Evolutionary conservation across 2,888 invertebrate genomes (phyloP), one percentile per base, ranked within the genome.

Genomic region (Lochmaea crataegi): DNA sequence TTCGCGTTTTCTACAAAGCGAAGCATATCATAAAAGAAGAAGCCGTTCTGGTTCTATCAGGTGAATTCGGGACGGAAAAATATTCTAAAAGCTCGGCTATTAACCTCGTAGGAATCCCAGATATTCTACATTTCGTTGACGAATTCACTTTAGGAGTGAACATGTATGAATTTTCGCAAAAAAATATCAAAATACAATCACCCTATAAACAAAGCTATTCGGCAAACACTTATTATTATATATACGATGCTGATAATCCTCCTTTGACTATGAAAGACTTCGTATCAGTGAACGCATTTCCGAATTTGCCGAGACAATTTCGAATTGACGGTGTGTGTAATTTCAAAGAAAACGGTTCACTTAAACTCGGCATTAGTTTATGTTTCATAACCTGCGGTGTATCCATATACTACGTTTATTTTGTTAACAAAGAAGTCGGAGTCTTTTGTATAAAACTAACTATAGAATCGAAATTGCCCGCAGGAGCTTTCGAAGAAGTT

Each of bases 71-170:
- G 0, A 81, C 82, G 0, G 75, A 81, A 10, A 81, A 79, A 51
- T 85, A 82, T 65, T 81, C 82, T 0, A 83, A 79, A 73, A 83
- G 80, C 60, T 78, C 81, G 18, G 83, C 80, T 0, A 74, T 83
- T 6, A 77, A 68, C 11, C 63, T 86, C n/a, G 73, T 75, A 6
- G 86, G 85, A 12, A 77, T 79, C 38, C 80, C 85, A 0, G 76
- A 82, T 65, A 80, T 80, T 7, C 73, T 76, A 16, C 61, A 77
- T 22, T 71, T 74, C 61, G 75, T 75, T 5, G 70, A 77, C 11
- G 78, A 78, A 61, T 75, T 79, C 14, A 69, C 74, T n/a, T 16
- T 83, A 1, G 73, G 72, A 12, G 74, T 77, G 0, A 74, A 77
- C 1, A 70, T 77, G 9, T 81, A 76, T 41, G 16, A 74, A 41